phyloP scores from a whole-genome alignment of 2,113 vertebrate species.

The Neolamprologus variostigma region DNA sequence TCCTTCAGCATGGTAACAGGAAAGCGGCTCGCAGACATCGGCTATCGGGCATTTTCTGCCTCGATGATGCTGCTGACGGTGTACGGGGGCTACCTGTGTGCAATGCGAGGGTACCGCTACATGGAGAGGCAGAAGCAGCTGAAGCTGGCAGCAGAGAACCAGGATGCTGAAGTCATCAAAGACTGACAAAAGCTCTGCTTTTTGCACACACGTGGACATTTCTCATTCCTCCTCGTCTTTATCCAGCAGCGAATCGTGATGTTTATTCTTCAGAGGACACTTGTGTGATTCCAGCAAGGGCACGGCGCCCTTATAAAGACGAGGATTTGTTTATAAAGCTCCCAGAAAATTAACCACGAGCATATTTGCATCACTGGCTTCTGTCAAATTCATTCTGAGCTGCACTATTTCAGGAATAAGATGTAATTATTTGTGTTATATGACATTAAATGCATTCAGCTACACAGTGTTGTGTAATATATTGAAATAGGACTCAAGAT shows the following conservation, averaged over 20 bases:
- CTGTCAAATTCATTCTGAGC: neutral
- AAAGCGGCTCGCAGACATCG: conserved; percentile 85
- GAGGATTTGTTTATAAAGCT: neutral
- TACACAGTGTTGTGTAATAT: neutral
- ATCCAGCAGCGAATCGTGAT: neutral
- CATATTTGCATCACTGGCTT: neutral
- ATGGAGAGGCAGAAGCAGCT: conserved; percentile 58
- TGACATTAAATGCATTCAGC: conserved; percentile 39
- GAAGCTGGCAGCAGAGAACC: conserved; percentile 65
- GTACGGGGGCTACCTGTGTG: conserved; percentile 85
- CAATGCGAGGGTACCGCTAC: conserved; percentile 66
- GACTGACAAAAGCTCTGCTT: conserved; percentile 33
- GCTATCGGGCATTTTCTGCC: conserved; percentile 82
- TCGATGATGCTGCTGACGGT: conserved; percentile 88
- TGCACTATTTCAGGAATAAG: neutral
- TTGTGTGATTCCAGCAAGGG: neutral
- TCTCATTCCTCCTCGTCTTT: neutral
- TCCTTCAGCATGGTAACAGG: conserved; percentile 71
- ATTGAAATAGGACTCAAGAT: neutral
- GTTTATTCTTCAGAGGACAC: neutral
- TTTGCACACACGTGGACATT: conserved; percentile 13
- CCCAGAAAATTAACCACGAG: neutral
- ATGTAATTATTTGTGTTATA: conserved; percentile 15
- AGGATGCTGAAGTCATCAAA: conserved; percentile 56
- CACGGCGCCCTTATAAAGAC: neutral